Evolutionary conservation across 2,113 vertebrate genomes (phyloP), one percentile per base, ranked within the genome.

Genomic region (Trinectes maculatus): DNA sequence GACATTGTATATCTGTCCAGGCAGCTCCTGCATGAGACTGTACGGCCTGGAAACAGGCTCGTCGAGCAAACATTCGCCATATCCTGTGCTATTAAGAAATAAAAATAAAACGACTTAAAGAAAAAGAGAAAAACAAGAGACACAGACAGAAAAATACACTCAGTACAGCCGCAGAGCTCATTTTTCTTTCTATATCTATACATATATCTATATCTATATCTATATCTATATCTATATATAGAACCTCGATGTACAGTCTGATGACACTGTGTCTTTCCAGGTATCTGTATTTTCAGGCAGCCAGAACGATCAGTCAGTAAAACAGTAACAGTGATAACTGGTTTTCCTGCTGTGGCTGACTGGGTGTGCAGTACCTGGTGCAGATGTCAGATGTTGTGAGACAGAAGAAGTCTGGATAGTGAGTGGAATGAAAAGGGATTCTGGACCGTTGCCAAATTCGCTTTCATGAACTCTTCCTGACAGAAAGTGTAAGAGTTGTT

Each of bases 11-110:
- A 98, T 93, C 70, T 92, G 89, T 70, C 98, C 98, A 0, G 98
- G 96, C 79, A 98, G 94, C 85, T 98, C 95, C 80, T 95, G 93
- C 83, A 95, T 94, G 84, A 99, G 91, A 10, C 86, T 64, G 84
- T 98, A 98, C 10, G 92, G 91, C 91, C 95, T 94, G 83, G 96
- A 94, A 87, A 94, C 76, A 24, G 98, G 98, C 81, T 98, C 96
- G 49, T 99, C 95, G 12, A 99, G 94, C 89, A 99, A 93, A 89
- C 98, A 99, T 72, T 99, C 97, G 13, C 97, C 98, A 43, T 98
- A 97, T 85, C 97, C 98, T 91, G 97, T 96, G 92, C 98, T 99
- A 77, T 66, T 92, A 92, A 87, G 85, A 89, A 93, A 95, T 91
- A 60, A 68, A 89, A 92, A 79, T 76, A 91, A 91, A 92, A 84